Evolutionary conservation across 2,113 vertebrate species (phyloP).

Genomic region (Mastomys coucha): DNA sequence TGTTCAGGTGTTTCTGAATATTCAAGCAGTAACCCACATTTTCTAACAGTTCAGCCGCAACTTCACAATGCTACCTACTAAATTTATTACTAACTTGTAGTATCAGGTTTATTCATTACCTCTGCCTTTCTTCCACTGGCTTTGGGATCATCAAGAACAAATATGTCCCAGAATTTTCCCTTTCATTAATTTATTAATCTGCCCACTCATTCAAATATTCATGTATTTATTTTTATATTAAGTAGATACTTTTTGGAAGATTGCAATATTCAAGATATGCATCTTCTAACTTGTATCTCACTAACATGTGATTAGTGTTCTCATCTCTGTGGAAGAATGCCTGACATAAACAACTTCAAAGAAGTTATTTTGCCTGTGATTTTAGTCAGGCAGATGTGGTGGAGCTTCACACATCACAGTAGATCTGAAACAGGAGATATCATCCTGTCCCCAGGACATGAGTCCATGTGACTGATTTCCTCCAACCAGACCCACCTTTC

Average conservation of each 20-base stretch:
- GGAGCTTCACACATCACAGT: too few relatives aligned
- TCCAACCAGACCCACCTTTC: neutral
- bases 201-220: neutral
- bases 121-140: neutral
- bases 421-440: neutral
- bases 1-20: neutral
- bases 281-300: neutral
- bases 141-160: neutral
- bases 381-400: neutral
- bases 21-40: neutral
- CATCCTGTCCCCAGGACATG: neutral
- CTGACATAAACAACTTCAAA: neutral
- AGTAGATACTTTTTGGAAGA: neutral
- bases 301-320: neutral
- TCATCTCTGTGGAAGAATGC: neutral
- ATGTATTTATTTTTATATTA: constrained; percentile 15
- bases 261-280: neutral
- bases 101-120: neutral
- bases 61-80: neutral
- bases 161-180: neutral
- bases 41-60: neutral
- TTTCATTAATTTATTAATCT: neutral
- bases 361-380: neutral
- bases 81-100: neutral
- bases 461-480: neutral